Conservation (phyloP, 2,888 invertebrate species). For the Arrhopalites spinosus region DNA sequence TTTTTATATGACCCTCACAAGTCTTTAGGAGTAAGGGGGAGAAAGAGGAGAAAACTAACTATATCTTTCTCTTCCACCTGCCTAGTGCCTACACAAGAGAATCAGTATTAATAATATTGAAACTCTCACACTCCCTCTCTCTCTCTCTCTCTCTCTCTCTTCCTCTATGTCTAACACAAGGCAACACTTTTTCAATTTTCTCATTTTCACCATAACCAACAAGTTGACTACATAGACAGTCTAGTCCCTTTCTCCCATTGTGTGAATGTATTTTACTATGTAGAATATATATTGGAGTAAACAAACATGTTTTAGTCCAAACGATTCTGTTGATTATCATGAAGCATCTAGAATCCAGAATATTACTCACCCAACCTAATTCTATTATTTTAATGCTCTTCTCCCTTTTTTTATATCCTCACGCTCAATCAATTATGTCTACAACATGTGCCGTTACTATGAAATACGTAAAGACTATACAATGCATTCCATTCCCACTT, state of each 20-base stretch:
- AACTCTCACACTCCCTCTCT: neutral
- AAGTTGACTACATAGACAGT: too few relatives aligned
- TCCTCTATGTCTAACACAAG: neutral
- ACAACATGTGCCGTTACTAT: too few relatives aligned
- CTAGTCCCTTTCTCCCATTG: too few relatives aligned
- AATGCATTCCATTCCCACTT: too few relatives aligned
- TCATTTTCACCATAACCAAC: neutral
- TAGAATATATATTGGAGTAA: too few relatives aligned
- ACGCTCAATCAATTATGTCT: neutral
- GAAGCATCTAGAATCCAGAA: too few relatives aligned
- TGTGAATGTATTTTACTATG: too few relatives aligned
- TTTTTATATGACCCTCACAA: neutral
- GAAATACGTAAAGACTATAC: too few relatives aligned
- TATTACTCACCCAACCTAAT: too few relatives aligned
- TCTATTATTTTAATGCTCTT: neutral
- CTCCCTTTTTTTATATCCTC: neutral
- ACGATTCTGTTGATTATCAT: too few relatives aligned
- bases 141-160: neutral
- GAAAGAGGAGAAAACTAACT: neutral
- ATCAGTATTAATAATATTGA: conserved; percentile 12
- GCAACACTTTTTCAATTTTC: conserved; percentile 5
- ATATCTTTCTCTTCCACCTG: neutral
- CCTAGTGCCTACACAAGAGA: neutral
- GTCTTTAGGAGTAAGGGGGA: neutral
- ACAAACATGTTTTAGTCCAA: too few relatives aligned